These are phyloP conservation scores for Eumeta japonica DNA, from an alignment of 1,140 invertebrate species.

Conservation along the genomic window DNA sequence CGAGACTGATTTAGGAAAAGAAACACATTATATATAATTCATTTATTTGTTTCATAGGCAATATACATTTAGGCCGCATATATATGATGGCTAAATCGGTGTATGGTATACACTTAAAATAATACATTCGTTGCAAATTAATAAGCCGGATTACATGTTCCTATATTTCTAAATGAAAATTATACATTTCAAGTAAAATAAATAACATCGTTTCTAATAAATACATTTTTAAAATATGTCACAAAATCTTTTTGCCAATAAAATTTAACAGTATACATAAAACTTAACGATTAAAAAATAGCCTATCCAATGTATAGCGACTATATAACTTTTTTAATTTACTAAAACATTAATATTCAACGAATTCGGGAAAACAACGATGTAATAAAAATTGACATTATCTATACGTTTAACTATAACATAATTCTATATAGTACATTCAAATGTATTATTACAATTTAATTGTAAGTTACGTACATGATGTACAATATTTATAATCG, in stretches of 20 bases:
- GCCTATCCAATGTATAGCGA: not conserved
- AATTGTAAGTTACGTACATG: too few relatives aligned
- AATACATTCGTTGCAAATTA: too few relatives aligned
- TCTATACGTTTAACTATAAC: not conserved
- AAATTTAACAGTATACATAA: not conserved
- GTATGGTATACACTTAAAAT: not conserved
- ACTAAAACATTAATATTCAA: not conserved
- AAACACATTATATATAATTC: not conserved
- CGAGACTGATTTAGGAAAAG: too few relatives aligned
- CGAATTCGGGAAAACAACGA: too few relatives aligned
- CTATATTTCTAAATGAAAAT: too few relatives aligned
- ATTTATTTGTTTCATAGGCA: conserved; percentile 30
- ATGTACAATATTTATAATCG: too few relatives aligned
- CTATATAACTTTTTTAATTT: not conserved
- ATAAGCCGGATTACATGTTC: too few relatives aligned
- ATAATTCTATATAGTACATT: conserved; percentile 1
- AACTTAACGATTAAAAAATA: not conserved
- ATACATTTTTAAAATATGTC: too few relatives aligned
- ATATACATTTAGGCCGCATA: conserved; percentile 26
- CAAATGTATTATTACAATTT: too few relatives aligned
- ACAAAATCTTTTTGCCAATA: not conserved
- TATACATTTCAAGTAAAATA: too few relatives aligned
- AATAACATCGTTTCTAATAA: too few relatives aligned
- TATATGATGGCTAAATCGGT: not conserved
- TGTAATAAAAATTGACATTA: not conserved